phyloP scores from a whole-genome alignment of 2,113 vertebrate genomes.

The Onychostruthus taczanowskii region DNA sequence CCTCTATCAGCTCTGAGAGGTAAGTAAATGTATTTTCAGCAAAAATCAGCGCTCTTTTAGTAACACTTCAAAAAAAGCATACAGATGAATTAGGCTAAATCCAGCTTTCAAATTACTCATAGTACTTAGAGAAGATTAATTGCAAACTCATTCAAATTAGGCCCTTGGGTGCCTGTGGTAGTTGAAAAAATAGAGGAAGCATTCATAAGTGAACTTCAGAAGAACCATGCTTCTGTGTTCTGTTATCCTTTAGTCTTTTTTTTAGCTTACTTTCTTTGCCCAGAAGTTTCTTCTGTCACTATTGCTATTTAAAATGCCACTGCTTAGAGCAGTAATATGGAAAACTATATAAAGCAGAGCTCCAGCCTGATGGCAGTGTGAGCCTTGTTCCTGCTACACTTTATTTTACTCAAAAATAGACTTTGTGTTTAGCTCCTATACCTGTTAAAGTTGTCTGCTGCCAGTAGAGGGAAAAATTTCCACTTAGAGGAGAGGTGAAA shows the following conservation, averaged over 20 bases:
- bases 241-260: background rate
- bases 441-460: background rate
- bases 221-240: background rate
- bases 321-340: background rate
- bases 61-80: background rate
- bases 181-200: background rate
- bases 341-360: background rate
- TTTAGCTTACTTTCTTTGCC: background rate
- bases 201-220: background rate
- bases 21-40: background rate
- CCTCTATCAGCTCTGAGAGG: conserved; percentile 8
- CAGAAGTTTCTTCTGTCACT: background rate
- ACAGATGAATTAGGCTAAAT: background rate
- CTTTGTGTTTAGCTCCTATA: background rate
- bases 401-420: background rate
- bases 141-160: background rate
- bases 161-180: background rate
- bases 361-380: background rate
- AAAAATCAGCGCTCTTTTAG: background rate
- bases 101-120: background rate
- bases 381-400: background rate
- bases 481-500: background rate
- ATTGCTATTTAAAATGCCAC: background rate
- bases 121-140: background rate
- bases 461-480: background rate